Evolutionary conservation across 2,797 vertebrate genomes (phyloP), one percentile per base, ranked within the genome.

Genomic region (Chromobotia macracanthus): DNA sequence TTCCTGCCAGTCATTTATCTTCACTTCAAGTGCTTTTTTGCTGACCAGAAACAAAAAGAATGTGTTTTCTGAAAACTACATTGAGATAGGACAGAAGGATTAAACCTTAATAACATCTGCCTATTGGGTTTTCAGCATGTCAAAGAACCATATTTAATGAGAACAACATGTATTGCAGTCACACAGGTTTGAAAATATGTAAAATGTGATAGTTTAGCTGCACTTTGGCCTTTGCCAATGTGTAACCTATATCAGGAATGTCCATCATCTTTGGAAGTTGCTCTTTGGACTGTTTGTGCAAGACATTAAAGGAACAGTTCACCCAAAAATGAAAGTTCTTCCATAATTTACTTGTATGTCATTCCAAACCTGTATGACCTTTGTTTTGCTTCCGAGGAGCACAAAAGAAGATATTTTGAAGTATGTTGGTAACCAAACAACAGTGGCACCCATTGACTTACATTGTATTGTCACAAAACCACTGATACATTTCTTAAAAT

Each of bases 211-310:
- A 41, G 41, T 38, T 28, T 8, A 2, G 16, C 10, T 78, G 66
- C 31, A 74, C 81, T 79, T 74, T 70, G 82, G 61, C 72, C 21
- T 64, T 63, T 25, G 56, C 46, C 75, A 21, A 44, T 18, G 81
- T 61, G 19, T 61, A 73, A 63, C n/a, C 10, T 15, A 31, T 23
- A 60, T 28, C 1, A 79, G 25, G 6, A 50, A 53, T 11, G 46
- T 46, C 35, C 53, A 19, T 64, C 0, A 5, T 51, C 38, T 56
- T 41, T 4, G 15, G 13, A 28, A 68, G 35, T 23, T 63, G 67
- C 18, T 56, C 69, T 72, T 72, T 72, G 69, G 18, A 72, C 77
- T 48, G 13, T 35, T 63, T 21, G 23, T 66, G 69, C 21, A 56
- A 72, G 25, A 15, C 23, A 60, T 31, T 28, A 41, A 9, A 41